Evolutionary conservation across 2,113 vertebrate species (phyloP).

Genomic region (Circaetus cinerascens): DNA sequence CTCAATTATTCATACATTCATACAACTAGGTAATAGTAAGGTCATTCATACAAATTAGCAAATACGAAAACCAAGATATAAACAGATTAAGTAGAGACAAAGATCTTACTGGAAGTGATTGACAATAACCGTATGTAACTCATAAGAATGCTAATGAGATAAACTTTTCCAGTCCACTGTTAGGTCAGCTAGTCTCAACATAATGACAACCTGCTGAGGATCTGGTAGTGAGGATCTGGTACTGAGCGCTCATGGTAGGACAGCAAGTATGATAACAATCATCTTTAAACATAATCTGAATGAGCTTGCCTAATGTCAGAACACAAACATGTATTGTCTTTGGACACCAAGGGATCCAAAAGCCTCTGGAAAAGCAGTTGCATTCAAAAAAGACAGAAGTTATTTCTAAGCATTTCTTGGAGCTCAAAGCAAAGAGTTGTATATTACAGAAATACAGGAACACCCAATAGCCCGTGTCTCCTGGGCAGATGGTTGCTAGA

Average conservation of each 20-base stretch:
- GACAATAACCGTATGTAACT: not conserved
- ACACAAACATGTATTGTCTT: not conserved
- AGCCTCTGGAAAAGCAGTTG: not conserved
- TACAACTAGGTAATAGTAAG: not conserved
- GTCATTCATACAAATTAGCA: not conserved
- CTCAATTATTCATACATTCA: not conserved
- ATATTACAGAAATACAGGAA: not conserved
- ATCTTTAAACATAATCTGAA: not conserved
- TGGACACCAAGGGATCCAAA: not conserved
- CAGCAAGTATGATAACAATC: not conserved
- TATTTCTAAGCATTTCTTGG: not conserved
- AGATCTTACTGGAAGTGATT: not conserved
- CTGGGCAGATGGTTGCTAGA: not conserved
- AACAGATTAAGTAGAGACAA: not conserved
- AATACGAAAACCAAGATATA: not conserved
- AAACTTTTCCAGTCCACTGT: not conserved
- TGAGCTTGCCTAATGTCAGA: not conserved
- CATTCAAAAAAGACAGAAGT: not conserved
- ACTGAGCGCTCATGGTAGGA: not conserved
- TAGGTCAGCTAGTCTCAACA: not conserved
- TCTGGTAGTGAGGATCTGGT: not conserved
- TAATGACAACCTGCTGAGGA: not conserved
- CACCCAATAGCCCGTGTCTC: accelerated
- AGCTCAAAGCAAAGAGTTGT: not conserved
- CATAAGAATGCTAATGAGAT: accelerated